These are phyloP conservation scores for Sarotherodon lohbergeri DNA, from an alignment of 2,113 vertebrate genomes.

Conservation along the genomic window DNA sequence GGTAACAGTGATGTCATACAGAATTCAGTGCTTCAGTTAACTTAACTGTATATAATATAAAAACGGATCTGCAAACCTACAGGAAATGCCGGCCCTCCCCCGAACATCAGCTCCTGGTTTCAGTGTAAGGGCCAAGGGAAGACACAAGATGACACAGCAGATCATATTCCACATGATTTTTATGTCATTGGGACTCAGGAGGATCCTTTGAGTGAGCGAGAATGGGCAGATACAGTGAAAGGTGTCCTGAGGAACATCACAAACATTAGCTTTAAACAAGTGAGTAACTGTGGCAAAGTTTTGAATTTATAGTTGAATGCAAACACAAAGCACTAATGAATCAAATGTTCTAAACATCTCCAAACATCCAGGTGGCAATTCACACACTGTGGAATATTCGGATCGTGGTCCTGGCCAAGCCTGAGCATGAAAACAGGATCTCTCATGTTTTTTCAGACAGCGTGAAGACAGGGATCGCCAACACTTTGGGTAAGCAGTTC, in stretches of 20 bases:
- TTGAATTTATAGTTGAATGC: not conserved
- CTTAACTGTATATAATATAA: not conserved
- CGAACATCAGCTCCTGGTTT: conserved; percentile 92
- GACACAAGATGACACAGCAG: conserved; percentile 89
- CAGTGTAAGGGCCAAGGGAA: conserved; percentile 95
- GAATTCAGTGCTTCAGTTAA: not conserved
- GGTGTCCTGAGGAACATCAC: conserved; percentile 86
- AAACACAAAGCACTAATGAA: not conserved
- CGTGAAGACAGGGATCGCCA: conserved; percentile 95
- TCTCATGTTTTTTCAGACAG: conserved; percentile 90
- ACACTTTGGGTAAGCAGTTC: conserved; percentile 83
- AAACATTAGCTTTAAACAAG: conserved; percentile 90
- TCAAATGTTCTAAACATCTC: not conserved
- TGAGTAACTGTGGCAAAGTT: conserved; percentile 48
- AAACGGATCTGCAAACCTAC: not conserved
- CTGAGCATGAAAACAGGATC: conserved; percentile 94
- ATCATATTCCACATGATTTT: conserved; percentile 95
- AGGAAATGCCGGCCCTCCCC: conserved; percentile 87
- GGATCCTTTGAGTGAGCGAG: conserved; percentile 87
- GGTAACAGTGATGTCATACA: conserved; percentile 65
- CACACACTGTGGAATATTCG: conserved; percentile 96
- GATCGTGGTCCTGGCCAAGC: conserved; percentile 88
- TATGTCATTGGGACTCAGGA: conserved; percentile 96
- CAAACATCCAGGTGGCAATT: conserved; percentile 78
- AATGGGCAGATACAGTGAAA: conserved; percentile 86